A percentile compares a stretch with the other conserved stretches of the same genome.
Evolutionary conservation across 1,140 invertebrate genomes (phyloP).

Genomic region (Calosoma granatense): DNA sequence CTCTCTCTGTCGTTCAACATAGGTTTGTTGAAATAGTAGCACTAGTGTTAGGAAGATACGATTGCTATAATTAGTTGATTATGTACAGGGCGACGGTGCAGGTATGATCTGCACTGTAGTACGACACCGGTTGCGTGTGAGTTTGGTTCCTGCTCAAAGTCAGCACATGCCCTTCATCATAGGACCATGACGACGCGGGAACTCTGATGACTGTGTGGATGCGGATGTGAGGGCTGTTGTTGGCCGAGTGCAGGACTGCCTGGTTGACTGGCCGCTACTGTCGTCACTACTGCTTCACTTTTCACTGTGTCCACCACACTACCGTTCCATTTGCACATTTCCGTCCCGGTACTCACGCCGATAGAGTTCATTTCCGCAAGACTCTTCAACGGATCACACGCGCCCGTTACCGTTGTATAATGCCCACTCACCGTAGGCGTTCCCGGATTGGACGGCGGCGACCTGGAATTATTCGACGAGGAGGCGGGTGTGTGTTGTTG

Average conservation of each 20-base stretch:
- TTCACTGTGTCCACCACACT: conserved; percentile 20
- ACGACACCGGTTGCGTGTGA: neutral
- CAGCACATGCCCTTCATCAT: conserved; percentile 29
- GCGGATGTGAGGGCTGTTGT: conserved; percentile 23
- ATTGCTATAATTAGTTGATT: neutral
- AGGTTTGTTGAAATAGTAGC: too few relatives aligned
- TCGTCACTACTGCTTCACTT: conserved; percentile 22
- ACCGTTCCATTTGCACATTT: conserved; percentile 32
- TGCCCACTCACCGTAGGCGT: conserved; percentile 18
- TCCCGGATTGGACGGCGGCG: conserved; percentile 18
- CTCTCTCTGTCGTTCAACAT: neutral
- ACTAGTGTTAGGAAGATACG: neutral
- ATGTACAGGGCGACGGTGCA: neutral
- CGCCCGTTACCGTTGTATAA: conserved; percentile 21
- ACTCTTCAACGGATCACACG: conserved; percentile 45
- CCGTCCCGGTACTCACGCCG: conserved; percentile 8
- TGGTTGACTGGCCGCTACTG: conserved; percentile 19
- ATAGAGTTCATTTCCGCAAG: conserved; percentile 43
- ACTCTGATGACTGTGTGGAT: conserved; percentile 30
- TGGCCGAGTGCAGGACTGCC: conserved; percentile 24
- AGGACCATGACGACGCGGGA: conserved; percentile 34
- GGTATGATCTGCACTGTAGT: neutral
- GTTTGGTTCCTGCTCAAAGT: conserved; percentile 18
- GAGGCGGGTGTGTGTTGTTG: conserved; percentile 34
- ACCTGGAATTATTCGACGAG: conserved; percentile 26